Base-by-base conservation (phyloP, 2,113 vertebrate species). In the Sisor rabdophorus region DNA sequence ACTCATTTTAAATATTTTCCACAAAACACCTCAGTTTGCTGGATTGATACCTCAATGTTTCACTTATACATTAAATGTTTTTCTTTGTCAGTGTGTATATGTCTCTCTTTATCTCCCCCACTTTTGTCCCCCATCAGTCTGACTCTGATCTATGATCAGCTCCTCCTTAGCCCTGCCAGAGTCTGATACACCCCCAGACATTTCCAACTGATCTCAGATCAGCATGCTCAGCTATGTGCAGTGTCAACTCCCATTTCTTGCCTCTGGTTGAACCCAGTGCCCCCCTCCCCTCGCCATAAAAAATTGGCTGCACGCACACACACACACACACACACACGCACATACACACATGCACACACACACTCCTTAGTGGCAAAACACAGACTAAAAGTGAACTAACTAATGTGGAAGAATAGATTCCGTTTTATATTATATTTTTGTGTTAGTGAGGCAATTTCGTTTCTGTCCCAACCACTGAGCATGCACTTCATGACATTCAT, bases 261-360 rank as follows among this genome's bases (percentile, higher is more conserved):
- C 64, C 75, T 77, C 44, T 70, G 40, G 26, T 56, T 77, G 75
- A 77, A 77, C 80, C 20, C 47, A 53, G 15, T 54, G 20, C 47
- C 30, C 28, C 71, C 32, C 26, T 36, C 32, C 32, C 32, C 32
- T 7, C 22, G 11, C 17, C 11, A 56, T 26, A 52, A 67, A 76
- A 20, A 30, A 22, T 32, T 11, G 11, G 22, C 24, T 48, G 22
- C 10, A 59, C 19, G 22, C 72, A 20, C 47, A 30, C 36, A 7
- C 20, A 36, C 52, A 22, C 28, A 36, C 32, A 36, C 32, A 36
- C 7, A 36, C 32, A 36, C 16, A 55, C 53, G 20, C 15, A 55
- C 53, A 55, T 11, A 55, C 20, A 55, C 52, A 53, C 19, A 53
- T 11, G 11, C 52, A 9, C 52, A 53, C 52, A 36, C 40, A 44